phyloP scores from a whole-genome alignment of 2,113 vertebrate genomes.

The Martes martes region DNA sequence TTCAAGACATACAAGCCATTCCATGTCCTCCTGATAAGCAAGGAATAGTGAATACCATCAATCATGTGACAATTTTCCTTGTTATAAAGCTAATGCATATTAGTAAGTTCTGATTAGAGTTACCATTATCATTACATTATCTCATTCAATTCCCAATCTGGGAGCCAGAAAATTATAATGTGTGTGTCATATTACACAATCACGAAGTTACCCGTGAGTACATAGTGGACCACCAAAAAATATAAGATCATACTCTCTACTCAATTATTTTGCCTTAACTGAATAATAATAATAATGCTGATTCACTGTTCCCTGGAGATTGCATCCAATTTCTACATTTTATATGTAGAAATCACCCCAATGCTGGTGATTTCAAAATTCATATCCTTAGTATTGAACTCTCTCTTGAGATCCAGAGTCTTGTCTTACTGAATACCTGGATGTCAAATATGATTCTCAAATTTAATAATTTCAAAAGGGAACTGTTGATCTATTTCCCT shows the following conservation, averaged over 20 bases:
- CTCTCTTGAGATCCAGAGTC: not conserved
- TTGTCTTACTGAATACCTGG: not conserved
- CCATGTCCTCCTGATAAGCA: not conserved
- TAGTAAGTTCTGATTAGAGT: not conserved
- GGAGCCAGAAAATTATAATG: not conserved
- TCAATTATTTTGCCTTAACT: not conserved
- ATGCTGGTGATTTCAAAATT: not conserved
- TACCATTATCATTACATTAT: not conserved
- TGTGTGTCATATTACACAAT: not conserved
- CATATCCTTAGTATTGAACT: not conserved
- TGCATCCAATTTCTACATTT: not conserved
- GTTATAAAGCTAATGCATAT: not conserved
- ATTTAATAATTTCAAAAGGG: not conserved
- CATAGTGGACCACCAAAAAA: not conserved
- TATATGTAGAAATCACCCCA: not conserved
- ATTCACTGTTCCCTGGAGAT: not conserved
- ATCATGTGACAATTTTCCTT: not conserved
- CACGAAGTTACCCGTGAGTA: not conserved
- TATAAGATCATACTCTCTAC: not conserved
- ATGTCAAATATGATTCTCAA: not conserved
- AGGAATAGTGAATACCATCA: not conserved
- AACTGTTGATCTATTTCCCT: not conserved
- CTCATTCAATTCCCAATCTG: not conserved
- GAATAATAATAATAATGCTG: not conserved
- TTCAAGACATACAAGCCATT: not conserved